phyloP scores from a whole-genome alignment of 2,113 vertebrate species.

The Chloropsis cyanopogon region DNA sequence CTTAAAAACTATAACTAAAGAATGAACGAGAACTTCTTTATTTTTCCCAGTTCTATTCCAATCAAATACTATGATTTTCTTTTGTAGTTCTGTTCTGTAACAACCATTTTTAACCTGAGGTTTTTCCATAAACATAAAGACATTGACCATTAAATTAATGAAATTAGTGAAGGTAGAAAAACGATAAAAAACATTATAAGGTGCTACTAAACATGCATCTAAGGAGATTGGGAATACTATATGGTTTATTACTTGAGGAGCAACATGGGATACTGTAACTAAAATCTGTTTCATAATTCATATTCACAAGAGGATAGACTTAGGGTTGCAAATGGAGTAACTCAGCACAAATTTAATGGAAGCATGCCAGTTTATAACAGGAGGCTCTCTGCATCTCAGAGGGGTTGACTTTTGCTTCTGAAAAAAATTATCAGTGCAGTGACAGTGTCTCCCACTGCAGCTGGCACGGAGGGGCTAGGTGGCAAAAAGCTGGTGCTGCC shows the following conservation, averaged over 20 bases:
- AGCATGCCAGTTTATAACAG: neutral
- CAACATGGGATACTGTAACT: neutral
- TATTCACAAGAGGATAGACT: neutral
- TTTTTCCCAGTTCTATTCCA: neutral
- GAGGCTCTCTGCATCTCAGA: neutral
- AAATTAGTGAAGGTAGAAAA: neutral
- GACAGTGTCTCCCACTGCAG: neutral
- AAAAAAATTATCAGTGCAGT: neutral
- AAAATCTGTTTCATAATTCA: constrained; percentile 41
- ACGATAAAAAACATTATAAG: neutral
- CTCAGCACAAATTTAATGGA: constrained; percentile 35
- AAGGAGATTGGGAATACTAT: neutral
- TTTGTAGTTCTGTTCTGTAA: neutral
- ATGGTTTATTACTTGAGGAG: constrained; percentile 18
- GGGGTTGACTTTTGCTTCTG: neutral
- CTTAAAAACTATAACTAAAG: neutral
- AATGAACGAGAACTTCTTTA: neutral
- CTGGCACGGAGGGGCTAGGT: neutral
- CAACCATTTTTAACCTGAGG: neutral
- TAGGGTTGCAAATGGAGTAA: neutral
- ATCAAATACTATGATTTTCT: neutral
- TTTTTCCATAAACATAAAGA: neutral
- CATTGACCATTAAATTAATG: neutral
- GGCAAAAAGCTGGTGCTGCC: neutral
- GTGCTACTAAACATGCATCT: neutral